Base-by-base conservation (phyloP, 1,140 invertebrate species). In the Drosophila parvula region DNA sequence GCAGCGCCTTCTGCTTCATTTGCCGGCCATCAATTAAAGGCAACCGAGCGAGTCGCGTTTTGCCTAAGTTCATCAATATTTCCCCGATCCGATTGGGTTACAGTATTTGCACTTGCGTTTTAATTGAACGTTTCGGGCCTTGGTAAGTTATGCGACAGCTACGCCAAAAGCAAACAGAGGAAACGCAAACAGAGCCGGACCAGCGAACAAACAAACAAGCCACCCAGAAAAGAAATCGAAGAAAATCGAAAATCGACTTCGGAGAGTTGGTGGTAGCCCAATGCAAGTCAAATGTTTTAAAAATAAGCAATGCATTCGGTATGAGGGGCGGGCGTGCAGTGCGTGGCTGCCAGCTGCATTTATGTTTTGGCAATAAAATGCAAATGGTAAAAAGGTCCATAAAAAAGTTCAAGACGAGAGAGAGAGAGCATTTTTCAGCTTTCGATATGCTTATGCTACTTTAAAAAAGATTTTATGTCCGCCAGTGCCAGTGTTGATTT, bases 291-390 rank as follows among this genome's bases (percentile, higher is more conserved):
- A 69, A 69, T 67, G 62, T 55, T 69, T 69, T 69, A 67, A 69
- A 69, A 69, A 69, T 69, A 69, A 69, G 47, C 65, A 69, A 69
- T 67, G 61, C 65, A 68, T 55, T 64, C 48, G 30, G 38, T 5
- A 10, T 14, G 16, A 1, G 51, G 58, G 47, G 47, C 28, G 16
- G 10, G 9, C 18, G 10, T n/a, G n/a, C 9, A 32, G 62, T 61
- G 58, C 60, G 48, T 61, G 62, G 71, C 47, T 58, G 69, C 77
- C 75, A 76, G 71, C 70, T 79, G 83, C 83, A 79, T 79, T 88
- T 67, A 83, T 86, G 83, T 88, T 88, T 86, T 86, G 83, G 83
- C 83, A 86, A 86, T 86, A 86, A 86, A 86, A 88, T 82, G 83
- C 79, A 82, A 88, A 86, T 88, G 83, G 71, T 82, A 79, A 79